phyloP scores from a whole-genome alignment of 2,113 vertebrate genomes.

The Platycercus adscitus region DNA sequence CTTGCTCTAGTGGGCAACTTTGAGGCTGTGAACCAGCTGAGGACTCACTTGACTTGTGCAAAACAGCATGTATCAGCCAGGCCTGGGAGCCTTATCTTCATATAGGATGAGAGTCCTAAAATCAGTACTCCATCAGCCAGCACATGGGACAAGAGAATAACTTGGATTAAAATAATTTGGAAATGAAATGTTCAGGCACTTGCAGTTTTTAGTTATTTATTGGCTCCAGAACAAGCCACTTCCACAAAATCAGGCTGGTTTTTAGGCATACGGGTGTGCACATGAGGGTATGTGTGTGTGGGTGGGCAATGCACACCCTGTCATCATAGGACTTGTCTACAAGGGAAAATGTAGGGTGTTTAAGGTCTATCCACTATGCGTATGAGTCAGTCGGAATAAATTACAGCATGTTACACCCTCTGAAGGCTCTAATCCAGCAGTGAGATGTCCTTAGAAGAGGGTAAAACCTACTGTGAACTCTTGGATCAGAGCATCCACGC shows the following conservation, averaged over 20 bases:
- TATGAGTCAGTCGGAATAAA: constrained; percentile 57
- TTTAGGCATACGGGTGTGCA: background rate
- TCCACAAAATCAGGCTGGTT: background rate
- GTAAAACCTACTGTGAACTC: background rate
- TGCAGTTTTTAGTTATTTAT: background rate
- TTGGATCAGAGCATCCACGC: background rate
- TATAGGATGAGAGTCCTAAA: background rate
- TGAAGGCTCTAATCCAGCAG: background rate
- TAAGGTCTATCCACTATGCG: constrained; percentile 31
- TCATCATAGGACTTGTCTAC: constrained; percentile 3
- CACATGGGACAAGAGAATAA: background rate
- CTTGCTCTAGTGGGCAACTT: background rate
- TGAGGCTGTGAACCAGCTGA: accelerated
- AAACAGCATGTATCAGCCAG: background rate
- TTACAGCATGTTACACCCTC: background rate
- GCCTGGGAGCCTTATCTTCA: background rate
- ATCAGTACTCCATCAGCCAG: background rate
- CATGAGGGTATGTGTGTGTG: background rate
- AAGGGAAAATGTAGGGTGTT: background rate
- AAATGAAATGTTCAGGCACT: background rate
- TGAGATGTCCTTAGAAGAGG: constrained; percentile 13
- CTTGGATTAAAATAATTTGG: background rate
- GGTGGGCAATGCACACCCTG: background rate
- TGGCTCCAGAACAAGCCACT: background rate
- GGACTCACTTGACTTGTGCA: background rate